Conservation (phyloP, 2,888 invertebrate genomes). For the Amphipyra berbera region DNA sequence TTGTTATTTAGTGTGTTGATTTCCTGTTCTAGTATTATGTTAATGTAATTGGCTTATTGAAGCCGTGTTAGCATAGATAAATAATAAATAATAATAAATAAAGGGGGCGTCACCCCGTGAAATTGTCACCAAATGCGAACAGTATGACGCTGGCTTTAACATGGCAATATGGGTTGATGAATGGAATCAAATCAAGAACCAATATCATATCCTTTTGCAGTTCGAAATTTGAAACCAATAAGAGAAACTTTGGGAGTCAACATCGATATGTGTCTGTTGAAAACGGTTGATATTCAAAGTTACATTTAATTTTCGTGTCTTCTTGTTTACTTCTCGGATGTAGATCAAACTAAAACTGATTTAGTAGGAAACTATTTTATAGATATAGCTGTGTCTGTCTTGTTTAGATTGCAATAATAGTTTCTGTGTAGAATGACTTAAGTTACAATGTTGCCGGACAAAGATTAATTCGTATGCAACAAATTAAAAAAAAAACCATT, state of each 20-base stretch:
- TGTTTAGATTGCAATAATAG: background rate
- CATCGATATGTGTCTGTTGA: slow-evolving; percentile 7
- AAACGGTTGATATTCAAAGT: slow-evolving; percentile 13
- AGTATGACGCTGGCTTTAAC: background rate
- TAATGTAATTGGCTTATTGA: no score
- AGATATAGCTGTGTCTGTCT: background rate
- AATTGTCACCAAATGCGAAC: no score
- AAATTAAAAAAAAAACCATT: no score
- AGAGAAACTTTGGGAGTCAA: slow-evolving; percentile 7
- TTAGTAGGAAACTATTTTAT: background rate
- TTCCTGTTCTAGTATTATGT: no score
- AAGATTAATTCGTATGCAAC: no score
- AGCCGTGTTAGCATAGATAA: no score
- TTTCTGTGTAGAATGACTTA: background rate
- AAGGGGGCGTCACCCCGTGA: no score
- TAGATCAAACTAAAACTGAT: slow-evolving; percentile 6
- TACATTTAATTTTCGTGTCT: slow-evolving; percentile 7
- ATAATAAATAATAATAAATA: no score
- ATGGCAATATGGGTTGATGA: background rate
- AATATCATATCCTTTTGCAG: background rate
- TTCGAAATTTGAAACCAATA: background rate
- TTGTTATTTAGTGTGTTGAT: no score
- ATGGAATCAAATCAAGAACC: background rate
- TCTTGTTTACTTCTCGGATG: slow-evolving; percentile 7
- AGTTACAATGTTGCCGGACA: background rate